Evolutionary conservation across 2,113 vertebrate genomes (phyloP), one percentile per base, ranked within the genome.

Genomic region (Podiceps cristatus): DNA sequence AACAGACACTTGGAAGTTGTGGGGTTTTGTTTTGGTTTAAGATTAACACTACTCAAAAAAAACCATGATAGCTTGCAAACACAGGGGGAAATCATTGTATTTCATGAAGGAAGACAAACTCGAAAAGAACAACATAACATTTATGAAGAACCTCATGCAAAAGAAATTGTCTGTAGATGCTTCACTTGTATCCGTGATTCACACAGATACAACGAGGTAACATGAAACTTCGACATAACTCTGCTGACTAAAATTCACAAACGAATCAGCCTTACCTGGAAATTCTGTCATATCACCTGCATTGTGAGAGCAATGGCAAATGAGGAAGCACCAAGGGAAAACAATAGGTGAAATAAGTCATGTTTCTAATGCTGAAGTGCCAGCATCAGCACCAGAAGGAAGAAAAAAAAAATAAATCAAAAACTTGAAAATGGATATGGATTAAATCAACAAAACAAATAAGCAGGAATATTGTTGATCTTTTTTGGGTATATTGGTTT

Each of bases 201-300:
- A 33, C 92, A 94, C 84, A 97, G 98, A 98, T 98, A 98, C 98
- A 98, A 94, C 2, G 83, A 90, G 95, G 95, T 74, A 96, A 95
- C 96, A 86, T 68, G 91, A 68, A 71, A 92, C 83, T 76, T 7
- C 9, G 45, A 97, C 95, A 77, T 53, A 87, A 93, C 71, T 93
- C 88, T 86, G 96, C 96, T 77, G 94, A 93, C 78, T 72, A 77
- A 35, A 92, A 96, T 87, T 95, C 92, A 98, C 66, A 49, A 92
- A 94, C 19, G 49, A 88, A 88, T 90, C 83, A 93, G 96, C 97
- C 99, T 99, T 99, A 99, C 99, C 99, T 99, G 99, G 97, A 92
- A 98, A 98, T 95, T 99, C 99, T 88, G 98, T 95, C 97, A 98
- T 95, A 97, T 99, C 99, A 98, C 99, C 99, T 99, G 99, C 98